A percentile compares a stretch with the other conserved stretches of the same genome.
Evolutionary conservation across 2,888 invertebrate genomes (phyloP).

Genomic region (Polymixis lichenea): DNA sequence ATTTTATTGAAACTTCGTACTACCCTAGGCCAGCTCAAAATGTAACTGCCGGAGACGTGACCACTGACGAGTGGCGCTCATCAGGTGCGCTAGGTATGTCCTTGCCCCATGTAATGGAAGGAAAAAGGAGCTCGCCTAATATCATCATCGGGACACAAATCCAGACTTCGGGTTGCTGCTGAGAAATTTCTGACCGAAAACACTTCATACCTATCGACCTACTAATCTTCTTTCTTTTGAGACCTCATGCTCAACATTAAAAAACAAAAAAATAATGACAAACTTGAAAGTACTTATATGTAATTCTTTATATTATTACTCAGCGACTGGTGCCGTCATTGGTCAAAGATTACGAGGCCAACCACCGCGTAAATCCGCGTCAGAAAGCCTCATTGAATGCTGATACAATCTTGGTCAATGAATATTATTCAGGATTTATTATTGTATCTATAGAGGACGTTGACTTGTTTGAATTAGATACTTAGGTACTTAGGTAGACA

Average conservation of each 20-base stretch:
- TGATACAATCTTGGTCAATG: constrained; percentile 60
- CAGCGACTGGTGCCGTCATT: constrained; percentile 63
- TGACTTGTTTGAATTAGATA: constrained; percentile 42
- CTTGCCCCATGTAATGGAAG: too few relatives aligned
- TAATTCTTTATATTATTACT: constrained; percentile 42
- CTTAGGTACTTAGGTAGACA: too few relatives aligned
- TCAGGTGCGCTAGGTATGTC: too few relatives aligned
- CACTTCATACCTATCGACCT: too few relatives aligned
- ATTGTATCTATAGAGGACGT: constrained; percentile 43
- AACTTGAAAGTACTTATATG: background rate
- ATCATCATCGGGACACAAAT: too few relatives aligned
- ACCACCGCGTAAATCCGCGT: constrained; percentile 67
- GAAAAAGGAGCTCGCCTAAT: too few relatives aligned
- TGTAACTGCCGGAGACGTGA: background rate
- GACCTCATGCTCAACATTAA: background rate
- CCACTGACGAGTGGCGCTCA: too few relatives aligned
- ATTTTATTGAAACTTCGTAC: background rate
- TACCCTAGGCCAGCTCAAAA: background rate
- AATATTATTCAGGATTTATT: constrained; percentile 40
- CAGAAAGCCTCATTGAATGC: constrained; percentile 40
- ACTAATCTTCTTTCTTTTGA: background rate
- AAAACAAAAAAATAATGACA: constrained; percentile 21
- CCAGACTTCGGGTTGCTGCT: too few relatives aligned
- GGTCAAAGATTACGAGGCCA: constrained; percentile 69
- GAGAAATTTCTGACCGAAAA: too few relatives aligned